Percentiles rank a stretch among this genome's conserved stretches.
These are phyloP conservation scores for Neomorphus geoffroyi DNA, from an alignment of 2,797 vertebrate species.

Conservation along the genomic window DNA sequence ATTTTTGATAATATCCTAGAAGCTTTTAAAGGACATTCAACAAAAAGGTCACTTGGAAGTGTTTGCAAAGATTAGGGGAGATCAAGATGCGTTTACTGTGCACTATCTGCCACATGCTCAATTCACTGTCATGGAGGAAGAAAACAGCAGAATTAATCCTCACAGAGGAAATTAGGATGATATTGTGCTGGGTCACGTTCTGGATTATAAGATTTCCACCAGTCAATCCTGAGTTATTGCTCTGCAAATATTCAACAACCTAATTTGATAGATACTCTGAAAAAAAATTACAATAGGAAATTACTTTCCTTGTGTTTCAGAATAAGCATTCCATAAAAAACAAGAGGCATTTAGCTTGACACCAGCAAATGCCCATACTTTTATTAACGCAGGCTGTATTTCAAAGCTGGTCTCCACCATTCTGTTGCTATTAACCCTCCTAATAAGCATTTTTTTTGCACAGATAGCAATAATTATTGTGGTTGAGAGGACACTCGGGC, in stretches of 20 bases:
- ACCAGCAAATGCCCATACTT: not conserved
- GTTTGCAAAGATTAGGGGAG: conserved; percentile 77
- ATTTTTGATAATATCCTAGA: conserved; percentile 55
- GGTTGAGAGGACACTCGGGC: rapidly evolving
- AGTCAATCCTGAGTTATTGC: conserved; percentile 73
- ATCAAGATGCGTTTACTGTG: conserved; percentile 71
- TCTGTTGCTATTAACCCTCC: conserved; percentile 26
- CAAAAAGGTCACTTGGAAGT: conserved; percentile 70
- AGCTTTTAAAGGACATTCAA: conserved; percentile 71
- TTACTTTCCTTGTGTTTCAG: conserved; percentile 29
- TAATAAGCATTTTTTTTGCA: not conserved
- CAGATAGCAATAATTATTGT: not conserved
- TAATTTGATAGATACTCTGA: conserved; percentile 67
- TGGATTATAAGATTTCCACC: conserved; percentile 79
- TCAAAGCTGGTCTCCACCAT: not conserved
- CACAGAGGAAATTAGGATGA: conserved; percentile 75
- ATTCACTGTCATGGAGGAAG: conserved; percentile 74
- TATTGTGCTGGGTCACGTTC: conserved; percentile 82
- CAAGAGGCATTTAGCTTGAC: conserved; percentile 8
- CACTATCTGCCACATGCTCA: conserved; percentile 68
- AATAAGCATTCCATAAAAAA: conserved; percentile 40
- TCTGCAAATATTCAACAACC: conserved; percentile 73
- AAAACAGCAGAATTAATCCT: conserved; percentile 77
- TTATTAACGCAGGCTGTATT: conserved; percentile 5
- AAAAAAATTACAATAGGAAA: conserved; percentile 33